A percentile compares a stretch with the other conserved stretches of the same genome.
Conservation (phyloP, 2,797 vertebrate genomes). For the Liparis tanakae region DNA sequence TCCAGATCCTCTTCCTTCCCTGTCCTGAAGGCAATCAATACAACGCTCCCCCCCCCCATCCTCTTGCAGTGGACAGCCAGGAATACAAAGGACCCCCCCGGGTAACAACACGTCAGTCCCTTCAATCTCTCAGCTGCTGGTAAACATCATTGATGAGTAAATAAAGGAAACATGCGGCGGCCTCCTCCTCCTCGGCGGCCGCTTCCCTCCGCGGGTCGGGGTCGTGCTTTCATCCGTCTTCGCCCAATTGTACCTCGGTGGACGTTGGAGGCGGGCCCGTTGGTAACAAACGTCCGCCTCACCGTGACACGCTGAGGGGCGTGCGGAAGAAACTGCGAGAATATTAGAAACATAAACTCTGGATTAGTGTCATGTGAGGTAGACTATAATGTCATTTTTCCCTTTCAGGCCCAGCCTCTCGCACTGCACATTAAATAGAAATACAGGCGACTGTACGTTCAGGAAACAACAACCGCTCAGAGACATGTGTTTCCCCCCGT, state of each 20-base stretch:
- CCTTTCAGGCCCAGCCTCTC: conserved; percentile 5
- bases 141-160: conserved; percentile 73
- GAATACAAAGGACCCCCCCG: conserved; percentile 63
- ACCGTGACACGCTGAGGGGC: conserved; percentile 2
- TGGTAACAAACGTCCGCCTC: conserved; percentile 26
- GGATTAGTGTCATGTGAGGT: conserved; percentile 43
- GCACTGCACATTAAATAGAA: conserved; percentile 49
- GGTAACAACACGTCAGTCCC: conserved; percentile 68
- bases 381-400: conserved; percentile 23
- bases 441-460: conserved; percentile 35
- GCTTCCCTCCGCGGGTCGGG: conserved; percentile 36
- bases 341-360: conserved; percentile 59
- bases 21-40: conserved; percentile 68
- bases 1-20: conserved; percentile 51
- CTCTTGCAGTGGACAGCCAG: conserved; percentile 50
- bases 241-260: conserved; percentile 16
- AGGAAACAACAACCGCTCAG: conserved; percentile 25
- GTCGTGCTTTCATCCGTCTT: conserved; percentile 50
- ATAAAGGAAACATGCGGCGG: conserved; percentile 66
- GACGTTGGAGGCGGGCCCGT: conserved; percentile 2
- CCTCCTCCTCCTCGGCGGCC: too few species aligned
- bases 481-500: conserved; percentile 9
- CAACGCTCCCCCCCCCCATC: conserved; percentile 52
- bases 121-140: conserved; percentile 66
- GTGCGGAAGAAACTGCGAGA: background rate